Base-by-base conservation (phyloP, 2,888 invertebrate species). In the Pristionchus maxplancki region DNA sequence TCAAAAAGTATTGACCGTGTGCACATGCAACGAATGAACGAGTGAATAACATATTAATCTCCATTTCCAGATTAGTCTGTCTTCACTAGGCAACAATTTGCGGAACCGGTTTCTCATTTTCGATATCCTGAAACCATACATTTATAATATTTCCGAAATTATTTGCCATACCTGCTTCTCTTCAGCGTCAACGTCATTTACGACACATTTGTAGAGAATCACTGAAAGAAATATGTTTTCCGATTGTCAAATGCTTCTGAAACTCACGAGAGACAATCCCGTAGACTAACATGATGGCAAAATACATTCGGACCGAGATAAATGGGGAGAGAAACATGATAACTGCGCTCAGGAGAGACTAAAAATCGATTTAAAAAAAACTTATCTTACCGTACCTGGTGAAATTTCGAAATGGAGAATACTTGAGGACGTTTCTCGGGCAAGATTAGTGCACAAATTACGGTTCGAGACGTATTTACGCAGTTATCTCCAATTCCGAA, bases 241-340 rank as follows among this genome's bases (percentile, higher is more conserved):
- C 3, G 58, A 58, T 58, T 58, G 4, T 3, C 24, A 58, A 24
- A 44, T 44, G 11, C 11, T 11, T 6, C 44, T 20, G 20, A 58
- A n/a, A 44, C 78, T 44, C 4, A 78, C 78, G 13, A n/a, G 78
- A 40, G 2, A 17, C 44, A 1, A 78, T n/a, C 44, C 44, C 44
- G 28, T 34, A 28, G 44, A 15, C 1, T 15, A 44, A 24, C 44
- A 44, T 78, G 3, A 78, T 1, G n/a, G n/a, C 44, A 37, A 44
- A 78, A 44, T 78, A 44, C 24, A 78, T 15, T 1, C n/a, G n/a
- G 1, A 78, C 28, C 34, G 78, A 78, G n/a, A 78, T 28, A 4
- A 78, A 28, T 8, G 78, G 78, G 9, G 78, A 78, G n/a, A 44
- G 24, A 34, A 78, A 78, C 78, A 78, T n/a, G 40, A 78, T 40